Conservation (phyloP, 2,888 invertebrate species). For the Proisotoma minuta region DNA sequence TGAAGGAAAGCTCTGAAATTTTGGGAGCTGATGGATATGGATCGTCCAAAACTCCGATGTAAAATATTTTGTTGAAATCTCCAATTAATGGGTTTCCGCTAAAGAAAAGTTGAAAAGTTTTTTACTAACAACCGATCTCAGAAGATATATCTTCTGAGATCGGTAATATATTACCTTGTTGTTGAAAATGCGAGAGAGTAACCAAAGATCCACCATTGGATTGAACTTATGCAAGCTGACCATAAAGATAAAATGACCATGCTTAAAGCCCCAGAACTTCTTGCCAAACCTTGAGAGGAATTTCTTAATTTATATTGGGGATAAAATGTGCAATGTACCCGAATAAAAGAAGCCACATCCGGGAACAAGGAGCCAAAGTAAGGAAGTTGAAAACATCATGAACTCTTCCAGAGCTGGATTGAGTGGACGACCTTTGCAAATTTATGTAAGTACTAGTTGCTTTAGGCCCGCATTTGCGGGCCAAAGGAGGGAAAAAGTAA, state of each 20-base stretch:
- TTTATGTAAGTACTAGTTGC: no score
- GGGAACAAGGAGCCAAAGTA: conserved; percentile 19
- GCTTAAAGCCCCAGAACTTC: not conserved
- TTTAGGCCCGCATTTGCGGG: no score
- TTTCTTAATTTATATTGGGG: not conserved
- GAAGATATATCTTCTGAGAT: not conserved
- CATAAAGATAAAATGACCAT: conserved; percentile 13
- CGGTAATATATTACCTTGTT: not conserved
- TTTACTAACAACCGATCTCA: not conserved
- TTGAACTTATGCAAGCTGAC: conserved; percentile 6
- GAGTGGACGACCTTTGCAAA: no score
- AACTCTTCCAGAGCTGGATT: no score
- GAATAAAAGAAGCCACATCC: conserved; percentile 17
- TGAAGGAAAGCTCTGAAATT: conserved; percentile 5
- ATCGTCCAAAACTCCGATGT: not conserved
- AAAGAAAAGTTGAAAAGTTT: not conserved
- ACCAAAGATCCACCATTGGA: conserved; percentile 20
- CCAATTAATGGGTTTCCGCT: not conserved
- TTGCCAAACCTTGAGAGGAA: not conserved
- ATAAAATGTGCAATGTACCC: conserved; percentile 1
- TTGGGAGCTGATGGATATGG: not conserved
- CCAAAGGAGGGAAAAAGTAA: no score
- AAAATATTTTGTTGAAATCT: conserved; percentile 5
- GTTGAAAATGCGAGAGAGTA: conserved; percentile 17
- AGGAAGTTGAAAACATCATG: not conserved